A percentile compares a stretch with the other conserved stretches of the same genome.
Evolutionary conservation across 2,888 invertebrate genomes (phyloP).

Genomic region (Rhagonycha fulva): DNA sequence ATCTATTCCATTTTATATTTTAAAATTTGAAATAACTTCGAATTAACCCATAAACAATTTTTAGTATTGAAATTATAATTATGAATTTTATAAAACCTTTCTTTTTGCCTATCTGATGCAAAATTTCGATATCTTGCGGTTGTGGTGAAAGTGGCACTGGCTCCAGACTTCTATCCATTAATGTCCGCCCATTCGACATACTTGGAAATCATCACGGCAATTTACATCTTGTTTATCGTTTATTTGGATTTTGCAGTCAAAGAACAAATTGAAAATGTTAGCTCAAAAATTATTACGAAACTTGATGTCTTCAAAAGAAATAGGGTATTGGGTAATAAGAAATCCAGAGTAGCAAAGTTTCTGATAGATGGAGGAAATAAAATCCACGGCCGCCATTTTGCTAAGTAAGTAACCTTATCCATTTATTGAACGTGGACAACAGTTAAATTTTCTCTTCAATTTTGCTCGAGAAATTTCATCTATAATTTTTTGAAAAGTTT

Average conservation of each 20-base stretch:
- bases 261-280: neutral
- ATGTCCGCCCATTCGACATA: constrained; percentile 8
- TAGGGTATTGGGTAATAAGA: neutral
- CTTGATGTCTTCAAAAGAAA: neutral
- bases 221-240: constrained; percentile 7
- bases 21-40: neutral
- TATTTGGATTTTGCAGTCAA: neutral
- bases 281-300: neutral
- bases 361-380: neutral
- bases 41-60: neutral
- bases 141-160: constrained; percentile 22
- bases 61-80: neutral
- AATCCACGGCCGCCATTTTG: too few relatives aligned
- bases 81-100: neutral
- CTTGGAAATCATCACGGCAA: constrained; percentile 13
- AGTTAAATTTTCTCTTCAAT: neutral
- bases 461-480: neutral
- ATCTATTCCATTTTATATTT: too few relatives aligned
- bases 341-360: neutral
- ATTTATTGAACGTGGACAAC: neutral
- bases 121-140: neutral
- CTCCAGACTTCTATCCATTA: constrained; percentile 20
- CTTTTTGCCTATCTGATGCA: neutral
- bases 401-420: neutral
- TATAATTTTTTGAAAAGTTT: neutral